Evolutionary conservation across 2,113 vertebrate species (phyloP).

Genomic region (Climacteris rufus): DNA sequence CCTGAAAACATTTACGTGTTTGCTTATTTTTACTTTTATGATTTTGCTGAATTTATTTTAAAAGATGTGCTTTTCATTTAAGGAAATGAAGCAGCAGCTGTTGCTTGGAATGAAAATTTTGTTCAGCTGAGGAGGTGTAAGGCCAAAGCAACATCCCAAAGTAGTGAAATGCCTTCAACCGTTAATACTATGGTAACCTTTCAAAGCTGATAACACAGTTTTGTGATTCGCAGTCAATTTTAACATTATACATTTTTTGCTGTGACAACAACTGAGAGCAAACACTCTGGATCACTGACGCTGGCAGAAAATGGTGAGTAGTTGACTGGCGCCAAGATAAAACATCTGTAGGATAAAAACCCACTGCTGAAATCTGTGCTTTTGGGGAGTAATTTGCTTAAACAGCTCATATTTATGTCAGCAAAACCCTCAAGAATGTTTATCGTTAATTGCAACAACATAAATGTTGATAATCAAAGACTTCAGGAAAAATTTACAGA

Average conservation of each 20-base stretch:
- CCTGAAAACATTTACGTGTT: not conserved
- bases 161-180: not conserved
- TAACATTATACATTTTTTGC: not conserved
- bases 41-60: not conserved
- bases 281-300: not conserved
- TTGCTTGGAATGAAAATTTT: not conserved
- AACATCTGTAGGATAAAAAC: not conserved
- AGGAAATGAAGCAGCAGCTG: not conserved
- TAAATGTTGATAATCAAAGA: slow-evolving; percentile 31
- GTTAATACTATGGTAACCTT: not conserved
- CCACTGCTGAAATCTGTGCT: not conserved
- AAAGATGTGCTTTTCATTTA: not conserved
- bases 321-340: not conserved
- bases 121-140: not conserved
- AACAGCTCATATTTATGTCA: not conserved
- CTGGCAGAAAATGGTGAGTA: not conserved
- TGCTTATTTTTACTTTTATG: not conserved
- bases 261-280: not conserved
- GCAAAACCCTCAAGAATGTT: slow-evolving; percentile 19
- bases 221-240: not conserved
- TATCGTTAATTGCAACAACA: not conserved
- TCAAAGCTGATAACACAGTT: not conserved
- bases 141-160: not conserved
- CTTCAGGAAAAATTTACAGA: slow-evolving; percentile 17
- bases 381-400: slow-evolving; percentile 13